Percentiles rank a stretch among this genome's conserved stretches.
These are phyloP conservation scores for Petrocephalus sullivani DNA, from an alignment of 2,797 vertebrate genomes.

Conservation along the genomic window DNA sequence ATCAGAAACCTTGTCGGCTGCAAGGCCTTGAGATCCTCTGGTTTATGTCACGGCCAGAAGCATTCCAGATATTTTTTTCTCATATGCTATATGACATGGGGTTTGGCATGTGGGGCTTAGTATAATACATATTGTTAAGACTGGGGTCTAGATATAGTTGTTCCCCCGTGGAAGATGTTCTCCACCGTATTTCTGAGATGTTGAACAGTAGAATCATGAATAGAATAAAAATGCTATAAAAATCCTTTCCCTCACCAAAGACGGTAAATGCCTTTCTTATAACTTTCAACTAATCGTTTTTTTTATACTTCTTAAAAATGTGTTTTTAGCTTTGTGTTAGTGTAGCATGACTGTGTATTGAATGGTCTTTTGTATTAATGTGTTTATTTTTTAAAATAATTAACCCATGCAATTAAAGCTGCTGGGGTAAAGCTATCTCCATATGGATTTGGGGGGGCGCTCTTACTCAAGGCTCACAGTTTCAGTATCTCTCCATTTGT, in stretches of 20 bases:
- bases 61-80: conserved; percentile 22
- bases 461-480: background rate
- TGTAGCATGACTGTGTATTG: background rate
- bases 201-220: background rate
- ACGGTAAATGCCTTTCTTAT: background rate
- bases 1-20: background rate
- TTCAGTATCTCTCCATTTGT: background rate
- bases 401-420: background rate
- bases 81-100: conserved; percentile 17
- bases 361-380: background rate
- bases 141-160: background rate
- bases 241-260: background rate
- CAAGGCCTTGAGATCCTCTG: background rate
- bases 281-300: background rate
- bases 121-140: background rate
- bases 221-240: background rate
- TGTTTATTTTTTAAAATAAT: background rate
- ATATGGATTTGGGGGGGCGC: background rate
- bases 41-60: conserved; percentile 24
- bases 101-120: background rate
- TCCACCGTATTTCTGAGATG: background rate
- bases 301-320: background rate
- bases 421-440: background rate
- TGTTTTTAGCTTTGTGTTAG: background rate
- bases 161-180: background rate